These are phyloP conservation scores for Drosophila lini DNA, from an alignment of 1,140 invertebrate genomes.

Conservation along the genomic window DNA sequence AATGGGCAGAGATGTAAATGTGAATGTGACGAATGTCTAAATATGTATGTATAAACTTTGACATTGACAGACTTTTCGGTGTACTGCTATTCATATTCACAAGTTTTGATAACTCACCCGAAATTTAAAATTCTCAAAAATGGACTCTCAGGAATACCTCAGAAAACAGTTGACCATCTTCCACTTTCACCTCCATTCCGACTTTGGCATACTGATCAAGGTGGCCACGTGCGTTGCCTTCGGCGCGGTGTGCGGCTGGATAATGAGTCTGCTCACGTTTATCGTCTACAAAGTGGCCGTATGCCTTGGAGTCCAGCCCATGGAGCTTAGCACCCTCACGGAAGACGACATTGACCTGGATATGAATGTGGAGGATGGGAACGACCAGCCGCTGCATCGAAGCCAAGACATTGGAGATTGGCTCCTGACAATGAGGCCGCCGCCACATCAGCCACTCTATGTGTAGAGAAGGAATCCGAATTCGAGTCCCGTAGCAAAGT, in stretches of 20 bases:
- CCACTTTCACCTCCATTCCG: slow-evolving; percentile 45
- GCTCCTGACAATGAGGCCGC: slow-evolving; percentile 1
- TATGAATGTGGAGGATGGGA: slow-evolving; percentile 24
- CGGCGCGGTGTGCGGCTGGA: slow-evolving; percentile 58
- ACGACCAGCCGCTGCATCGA: slow-evolving; percentile 5
- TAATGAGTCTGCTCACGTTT: slow-evolving; percentile 52
- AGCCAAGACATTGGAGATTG: slow-evolving; percentile 7
- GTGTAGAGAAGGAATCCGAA: not conserved
- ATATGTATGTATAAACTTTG: not conserved
- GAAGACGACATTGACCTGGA: slow-evolving; percentile 63
- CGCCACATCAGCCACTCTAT: not conserved
- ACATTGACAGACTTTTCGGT: not conserved
- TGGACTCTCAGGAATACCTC: slow-evolving; percentile 55
- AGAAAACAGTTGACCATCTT: slow-evolving; percentile 43
- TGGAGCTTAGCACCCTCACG: not conserved
- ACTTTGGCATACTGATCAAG: slow-evolving; percentile 57
- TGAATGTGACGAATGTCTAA: not conserved
- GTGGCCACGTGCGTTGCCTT: slow-evolving; percentile 62
- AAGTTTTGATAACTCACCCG: not conserved
- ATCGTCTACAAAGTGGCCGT: slow-evolving; percentile 49
- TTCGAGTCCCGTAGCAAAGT: not conserved
- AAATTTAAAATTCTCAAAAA: slow-evolving; percentile 33
- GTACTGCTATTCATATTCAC: not conserved
- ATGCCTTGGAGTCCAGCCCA: slow-evolving; percentile 17
- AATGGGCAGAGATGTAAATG: not conserved